A percentile compares a stretch with the other conserved stretches of the same genome.
Conservation (phyloP, 2,888 invertebrate species). For the Cephus pulcher region DNA sequence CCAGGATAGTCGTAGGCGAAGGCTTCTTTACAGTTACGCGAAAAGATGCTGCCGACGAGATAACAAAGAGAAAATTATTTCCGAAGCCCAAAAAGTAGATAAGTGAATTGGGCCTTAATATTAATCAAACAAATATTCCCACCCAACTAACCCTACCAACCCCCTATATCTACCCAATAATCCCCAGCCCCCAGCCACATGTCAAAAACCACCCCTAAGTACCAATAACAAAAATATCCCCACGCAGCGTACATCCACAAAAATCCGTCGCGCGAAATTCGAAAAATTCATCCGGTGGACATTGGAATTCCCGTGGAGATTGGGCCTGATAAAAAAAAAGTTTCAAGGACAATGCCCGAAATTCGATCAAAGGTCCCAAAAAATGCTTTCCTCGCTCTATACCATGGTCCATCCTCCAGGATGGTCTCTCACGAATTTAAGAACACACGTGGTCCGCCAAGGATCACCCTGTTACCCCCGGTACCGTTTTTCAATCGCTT, state of each 20-base stretch:
- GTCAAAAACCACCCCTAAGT: not conserved
- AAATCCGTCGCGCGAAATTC: not conserved
- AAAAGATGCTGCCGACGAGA: slow-evolving; percentile 31
- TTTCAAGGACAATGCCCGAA: slow-evolving; percentile 54
- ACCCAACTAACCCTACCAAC: not conserved
- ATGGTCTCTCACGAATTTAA: slow-evolving; percentile 45
- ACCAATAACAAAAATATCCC: not conserved
- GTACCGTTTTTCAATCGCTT: slow-evolving; percentile 58
- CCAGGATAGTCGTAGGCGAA: slow-evolving; percentile 31
- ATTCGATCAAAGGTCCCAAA: slow-evolving; percentile 57
- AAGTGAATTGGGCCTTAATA: not conserved
- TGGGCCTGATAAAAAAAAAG: slow-evolving; percentile 17
- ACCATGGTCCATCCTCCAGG: slow-evolving; percentile 10
- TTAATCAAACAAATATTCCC: not conserved
- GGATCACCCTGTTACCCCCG: slow-evolving; percentile 31
- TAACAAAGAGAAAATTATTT: slow-evolving; percentile 27
- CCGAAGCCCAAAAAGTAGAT: not conserved
- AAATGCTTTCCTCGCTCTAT: slow-evolving; percentile 26
- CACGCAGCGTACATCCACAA: not conserved
- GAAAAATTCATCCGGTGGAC: not conserved
- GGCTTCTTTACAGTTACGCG: slow-evolving; percentile 53
- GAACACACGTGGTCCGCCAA: slow-evolving; percentile 58
- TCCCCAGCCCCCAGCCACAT: not conserved
- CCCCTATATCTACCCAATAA: not conserved
- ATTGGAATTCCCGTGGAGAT: not conserved